Evolutionary conservation across 2,888 invertebrate species (phyloP).

Genomic region (Rhingia rostrata): DNA sequence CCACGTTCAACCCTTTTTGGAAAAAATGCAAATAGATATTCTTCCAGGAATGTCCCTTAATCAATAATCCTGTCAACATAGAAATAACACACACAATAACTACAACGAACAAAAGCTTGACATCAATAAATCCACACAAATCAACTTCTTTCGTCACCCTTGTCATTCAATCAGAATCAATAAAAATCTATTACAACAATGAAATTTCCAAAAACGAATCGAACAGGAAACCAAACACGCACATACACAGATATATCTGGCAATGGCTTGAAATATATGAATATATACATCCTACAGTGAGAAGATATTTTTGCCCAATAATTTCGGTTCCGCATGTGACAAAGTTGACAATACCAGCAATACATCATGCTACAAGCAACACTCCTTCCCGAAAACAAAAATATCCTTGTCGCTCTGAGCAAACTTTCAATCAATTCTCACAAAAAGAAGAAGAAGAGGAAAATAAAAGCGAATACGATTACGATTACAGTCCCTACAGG

Average conservation of each 20-base stretch:
- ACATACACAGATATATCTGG: slow-evolving; percentile 19
- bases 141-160: slow-evolving; percentile 49
- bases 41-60: slow-evolving; percentile 26
- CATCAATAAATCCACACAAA: slow-evolving; percentile 64
- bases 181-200: slow-evolving; percentile 72
- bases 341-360: slow-evolving; percentile 52
- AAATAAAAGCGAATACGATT: not conserved
- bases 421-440: slow-evolving; percentile 53
- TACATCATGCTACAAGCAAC: slow-evolving; percentile 19
- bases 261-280: slow-evolving; percentile 50
- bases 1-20: slow-evolving; percentile 6
- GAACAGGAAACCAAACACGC: slow-evolving; percentile 16
- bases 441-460: slow-evolving; percentile 11
- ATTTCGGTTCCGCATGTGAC: slow-evolving; percentile 60
- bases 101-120: slow-evolving; percentile 30
- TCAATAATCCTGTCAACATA: slow-evolving; percentile 72
- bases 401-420: slow-evolving; percentile 14
- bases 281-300: slow-evolving; percentile 55
- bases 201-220: slow-evolving; percentile 52
- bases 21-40: slow-evolving; percentile 3
- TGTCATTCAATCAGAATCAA: slow-evolving; percentile 70
- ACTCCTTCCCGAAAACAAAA: not conserved
- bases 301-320: slow-evolving; percentile 64
- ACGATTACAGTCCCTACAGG: slow-evolving; percentile 17
- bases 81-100: slow-evolving; percentile 32